Conservation (phyloP, 2,113 vertebrate species). For the Pomatostomus ruficeps region DNA sequence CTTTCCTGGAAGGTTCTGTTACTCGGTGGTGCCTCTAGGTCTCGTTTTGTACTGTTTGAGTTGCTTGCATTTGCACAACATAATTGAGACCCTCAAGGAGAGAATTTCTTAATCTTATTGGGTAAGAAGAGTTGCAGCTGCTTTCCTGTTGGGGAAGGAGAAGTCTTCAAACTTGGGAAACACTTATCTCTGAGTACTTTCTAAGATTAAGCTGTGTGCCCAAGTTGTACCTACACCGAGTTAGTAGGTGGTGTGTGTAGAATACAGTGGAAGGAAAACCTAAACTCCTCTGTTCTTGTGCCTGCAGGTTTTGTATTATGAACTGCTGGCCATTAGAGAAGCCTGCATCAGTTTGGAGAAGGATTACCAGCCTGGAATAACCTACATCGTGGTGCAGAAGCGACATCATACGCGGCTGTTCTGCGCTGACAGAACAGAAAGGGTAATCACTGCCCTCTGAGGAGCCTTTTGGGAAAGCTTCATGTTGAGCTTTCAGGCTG, state of each 20-base stretch:
- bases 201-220: not conserved
- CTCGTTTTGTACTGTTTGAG: rapidly evolving
- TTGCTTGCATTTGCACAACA: not conserved
- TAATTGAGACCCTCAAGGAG: not conserved
- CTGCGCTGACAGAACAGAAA: constrained; percentile 96
- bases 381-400: constrained; percentile 98
- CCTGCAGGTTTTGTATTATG: constrained; percentile 93
- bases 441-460: constrained; percentile 75
- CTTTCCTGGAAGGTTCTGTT: not conserved
- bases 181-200: not conserved
- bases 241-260: not conserved
- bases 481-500: not conserved
- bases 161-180: not conserved
- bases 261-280: not conserved
- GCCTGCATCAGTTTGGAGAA: constrained; percentile 99
- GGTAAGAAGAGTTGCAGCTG: not conserved
- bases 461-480: not conserved
- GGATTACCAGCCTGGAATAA: constrained; percentile 99
- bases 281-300: not conserved
- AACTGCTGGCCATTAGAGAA: constrained; percentile 96
- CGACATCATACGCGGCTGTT: constrained; percentile 97
- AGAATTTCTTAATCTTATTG: not conserved
- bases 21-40: rapidly evolving
- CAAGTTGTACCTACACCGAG: not conserved
- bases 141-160: not conserved